Evolutionary conservation across 2,797 vertebrate genomes (phyloP).

Genomic region (Remorina albescens): DNA sequence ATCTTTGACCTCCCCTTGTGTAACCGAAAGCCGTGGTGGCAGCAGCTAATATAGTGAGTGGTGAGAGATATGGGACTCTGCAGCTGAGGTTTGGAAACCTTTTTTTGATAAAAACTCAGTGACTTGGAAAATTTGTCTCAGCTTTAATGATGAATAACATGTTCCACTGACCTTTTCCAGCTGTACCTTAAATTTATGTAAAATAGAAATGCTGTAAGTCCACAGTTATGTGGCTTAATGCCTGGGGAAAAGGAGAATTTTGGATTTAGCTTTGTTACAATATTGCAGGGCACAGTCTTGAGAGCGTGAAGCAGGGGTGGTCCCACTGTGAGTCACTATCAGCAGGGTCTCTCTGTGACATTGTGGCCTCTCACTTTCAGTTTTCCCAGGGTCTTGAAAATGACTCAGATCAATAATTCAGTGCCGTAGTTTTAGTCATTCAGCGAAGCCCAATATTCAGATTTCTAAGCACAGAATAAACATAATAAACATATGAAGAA

Average conservation of each 20-base stretch:
- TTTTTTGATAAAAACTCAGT: slow-evolving; percentile 31
- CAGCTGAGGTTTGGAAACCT: slow-evolving; percentile 37
- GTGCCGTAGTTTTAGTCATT: neutral
- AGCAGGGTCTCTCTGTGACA: slow-evolving; percentile 19
- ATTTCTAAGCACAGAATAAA: slow-evolving; percentile 13
- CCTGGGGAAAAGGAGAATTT: neutral
- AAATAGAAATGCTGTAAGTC: too few relatives aligned
- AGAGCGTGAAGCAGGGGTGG: slow-evolving; percentile 53
- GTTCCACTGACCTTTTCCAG: slow-evolving; percentile 54
- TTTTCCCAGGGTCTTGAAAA: slow-evolving; percentile 60
- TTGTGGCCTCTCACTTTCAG: slow-evolving; percentile 70
- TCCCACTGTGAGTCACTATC: slow-evolving; percentile 24
- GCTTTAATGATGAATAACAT: slow-evolving; percentile 51
- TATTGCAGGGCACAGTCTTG: slow-evolving; percentile 44
- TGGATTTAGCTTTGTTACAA: slow-evolving; percentile 8
- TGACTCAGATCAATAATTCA: slow-evolving; percentile 46
- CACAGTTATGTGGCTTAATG: neutral
- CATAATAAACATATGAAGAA: slow-evolving; percentile 7
- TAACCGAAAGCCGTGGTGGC: slow-evolving; percentile 54
- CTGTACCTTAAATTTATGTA: too few relatives aligned
- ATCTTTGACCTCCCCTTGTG: slow-evolving; percentile 26
- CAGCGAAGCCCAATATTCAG: neutral
- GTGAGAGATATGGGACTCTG: slow-evolving; percentile 11
- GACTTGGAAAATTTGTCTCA: slow-evolving; percentile 55
- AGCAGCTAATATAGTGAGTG: slow-evolving; percentile 34